These are phyloP conservation scores for Drosophila robusta DNA, from an alignment of 2,888 invertebrate species.

Conservation along the genomic window DNA sequence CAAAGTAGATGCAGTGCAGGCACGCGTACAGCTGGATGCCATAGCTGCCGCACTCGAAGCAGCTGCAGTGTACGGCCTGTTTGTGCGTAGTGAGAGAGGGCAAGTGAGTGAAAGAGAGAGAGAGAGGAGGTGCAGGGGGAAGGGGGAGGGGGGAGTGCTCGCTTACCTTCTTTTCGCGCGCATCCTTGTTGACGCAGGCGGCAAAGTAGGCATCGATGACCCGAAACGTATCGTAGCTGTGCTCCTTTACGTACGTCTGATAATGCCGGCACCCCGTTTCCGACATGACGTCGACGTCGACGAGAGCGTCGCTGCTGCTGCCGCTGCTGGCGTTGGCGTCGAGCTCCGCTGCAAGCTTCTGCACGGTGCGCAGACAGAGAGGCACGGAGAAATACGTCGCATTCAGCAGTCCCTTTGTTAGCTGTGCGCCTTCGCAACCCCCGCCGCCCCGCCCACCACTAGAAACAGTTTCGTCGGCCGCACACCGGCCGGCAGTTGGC, in stretches of 20 bases:
- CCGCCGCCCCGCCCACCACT: conserved; percentile 45
- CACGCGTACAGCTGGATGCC: conserved; percentile 94
- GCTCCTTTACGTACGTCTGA: conserved; percentile 83
- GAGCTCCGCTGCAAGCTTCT: conserved; percentile 59
- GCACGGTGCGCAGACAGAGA: conserved; percentile 63
- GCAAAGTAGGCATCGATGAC: conserved; percentile 95
- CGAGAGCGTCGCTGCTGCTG: conserved; percentile 19
- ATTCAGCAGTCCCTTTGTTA: conserved; percentile 64
- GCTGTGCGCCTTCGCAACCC: conserved; percentile 39
- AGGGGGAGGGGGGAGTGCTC: too few species aligned
- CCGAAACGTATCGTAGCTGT: conserved; percentile 85
- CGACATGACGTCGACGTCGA: conserved; percentile 71
- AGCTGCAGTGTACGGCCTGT: conserved; percentile 92
- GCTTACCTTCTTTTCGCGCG: conserved; percentile 92
- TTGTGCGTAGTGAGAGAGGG: conserved; percentile 37
- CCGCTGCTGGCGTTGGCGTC: conserved; percentile 46
- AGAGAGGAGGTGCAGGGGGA: background rate
- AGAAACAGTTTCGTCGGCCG: conserved; percentile 62
- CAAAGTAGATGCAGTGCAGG: conserved; percentile 96
- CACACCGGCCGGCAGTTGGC: conserved; percentile 68
- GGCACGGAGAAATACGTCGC: conserved; percentile 51
- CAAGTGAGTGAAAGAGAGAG: conserved; percentile 33
- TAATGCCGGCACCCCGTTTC: conserved; percentile 84
- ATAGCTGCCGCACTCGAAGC: conserved; percentile 92
- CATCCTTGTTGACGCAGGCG: conserved; percentile 91